Evolutionary conservation across 2,888 invertebrate species (phyloP), one percentile per base, ranked within the genome.

Genomic region (Molorchus minor): DNA sequence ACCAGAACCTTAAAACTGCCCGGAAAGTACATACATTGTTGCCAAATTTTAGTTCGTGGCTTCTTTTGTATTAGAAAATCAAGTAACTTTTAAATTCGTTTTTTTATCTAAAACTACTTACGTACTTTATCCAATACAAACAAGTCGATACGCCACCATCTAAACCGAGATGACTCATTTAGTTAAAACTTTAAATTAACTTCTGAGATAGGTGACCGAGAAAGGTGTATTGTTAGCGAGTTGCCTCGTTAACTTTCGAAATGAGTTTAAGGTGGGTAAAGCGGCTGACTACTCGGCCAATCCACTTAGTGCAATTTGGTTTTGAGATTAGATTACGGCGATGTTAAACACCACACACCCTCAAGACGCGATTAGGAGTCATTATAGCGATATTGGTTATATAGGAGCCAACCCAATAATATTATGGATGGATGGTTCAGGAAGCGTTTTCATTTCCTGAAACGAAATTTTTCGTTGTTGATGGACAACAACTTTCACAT

Each of bases 181-280:
- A 41, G 53, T 58, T 53, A 54, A 58, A 58, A 53, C 47, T 53
- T 53, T 53, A 46, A 58, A 53, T 58, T 53, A 58, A 47, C 53
- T 58, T 58, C 16, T 47, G 46, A 35, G 46, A 41, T 53, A 46
- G 45, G n/a, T n/a, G n/a, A n/a, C 58, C 13, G 46, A 58, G 52
- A 46, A 13, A 41, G 35, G 41, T 52, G 58, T 41, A 43, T 47
- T 58, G 58, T 58, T 54, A 13, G 15, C 33, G 52, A 16, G 33
- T 45, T 47, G 58, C 47, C 36, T 35, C 58, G 52, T 54, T 53
- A 33, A 58, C 17, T 43, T 38, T 36, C 29, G 19, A 40, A 47
- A 43, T 58, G 46, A 54, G 35, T 41, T 52, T 29, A 20, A 38
- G 52, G 40, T 51, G 38, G 51, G 33, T 46, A 30, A 29, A 19